Base-by-base conservation (phyloP, 2,888 invertebrate species). In the Cybosia mesomella region DNA sequence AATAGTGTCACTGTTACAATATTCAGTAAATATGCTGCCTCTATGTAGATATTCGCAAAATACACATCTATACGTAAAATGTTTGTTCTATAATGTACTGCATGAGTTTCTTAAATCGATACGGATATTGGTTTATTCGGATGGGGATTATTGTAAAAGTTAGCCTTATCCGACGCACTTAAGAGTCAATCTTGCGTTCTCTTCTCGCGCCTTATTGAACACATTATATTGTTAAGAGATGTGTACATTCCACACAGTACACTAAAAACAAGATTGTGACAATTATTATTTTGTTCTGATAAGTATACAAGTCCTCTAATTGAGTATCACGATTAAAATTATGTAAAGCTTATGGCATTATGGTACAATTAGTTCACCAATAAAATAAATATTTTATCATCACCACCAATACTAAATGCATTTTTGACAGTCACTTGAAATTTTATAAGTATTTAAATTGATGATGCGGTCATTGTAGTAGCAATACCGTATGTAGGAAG, bases 31-130 rank as follows among this genome's bases (percentile, higher is more conserved):
- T 92, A 93, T 87, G 90, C 90, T 91, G 91, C 91, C 90, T 92
- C 91, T 93, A 93, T 93, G 91, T 93, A 94, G 91, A 92, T 91
- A 89, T 89, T 93, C 91, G 91, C 92, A 93, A 93, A 94, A 93
- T 94, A 92, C 84, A 90, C 85, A 86, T 92, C 89, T 93, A 91
- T 91, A 88, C 83, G 82, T 87, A 85, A 86, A 85, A 81, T 77
- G 77, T 81, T 82, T 77, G 82, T 82, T 85, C 74, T 74, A 79
- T 83, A 82, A 85, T 89, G 90, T 90, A 89, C 88, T 87, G 90
- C 83, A 86, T 68, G 63, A 36, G 21, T 54, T 54, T 49, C 11
- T 54, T 22, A 63, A 34, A 58, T 18, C 28, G 28, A 34, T 63
- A 63, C 15, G 36, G 34, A 18, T 34, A 24, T 24, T 24, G 64